A percentile compares a stretch with the other conserved stretches of the same genome.
These are phyloP conservation scores for Papilio polyxenes DNA, from an alignment of 1,140 invertebrate species.

Conservation along the genomic window DNA sequence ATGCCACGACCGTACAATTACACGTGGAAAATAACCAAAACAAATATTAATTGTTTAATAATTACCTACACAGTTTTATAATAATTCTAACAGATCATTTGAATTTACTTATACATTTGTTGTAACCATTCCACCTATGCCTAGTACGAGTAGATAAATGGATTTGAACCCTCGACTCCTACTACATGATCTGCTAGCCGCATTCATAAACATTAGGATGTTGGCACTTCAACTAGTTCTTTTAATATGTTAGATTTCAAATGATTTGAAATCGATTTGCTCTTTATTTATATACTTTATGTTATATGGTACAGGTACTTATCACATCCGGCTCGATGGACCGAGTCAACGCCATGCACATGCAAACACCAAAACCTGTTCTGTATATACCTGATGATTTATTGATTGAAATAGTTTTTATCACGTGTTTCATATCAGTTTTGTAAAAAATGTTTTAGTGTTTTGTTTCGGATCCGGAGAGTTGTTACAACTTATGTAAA, in stretches of 20 bases:
- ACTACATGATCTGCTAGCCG: neutral
- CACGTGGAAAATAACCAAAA: conserved; percentile 1
- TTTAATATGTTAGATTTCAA: neutral
- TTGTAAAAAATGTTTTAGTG: neutral
- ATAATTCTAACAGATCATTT: neutral
- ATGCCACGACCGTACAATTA: neutral
- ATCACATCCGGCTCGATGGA: neutral
- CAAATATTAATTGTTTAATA: neutral
- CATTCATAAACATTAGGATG: neutral
- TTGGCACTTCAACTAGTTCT: neutral
- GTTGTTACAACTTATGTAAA: neutral
- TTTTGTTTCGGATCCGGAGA: neutral
- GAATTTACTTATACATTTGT: neutral
- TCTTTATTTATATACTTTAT: neutral
- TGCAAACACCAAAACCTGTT: neutral
- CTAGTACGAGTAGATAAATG: neutral
- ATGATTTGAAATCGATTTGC: neutral
- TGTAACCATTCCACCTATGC: neutral
- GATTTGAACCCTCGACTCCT: neutral
- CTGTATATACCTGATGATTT: neutral
- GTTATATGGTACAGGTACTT: neutral
- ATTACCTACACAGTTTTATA: neutral
- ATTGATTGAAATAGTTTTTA: neutral
- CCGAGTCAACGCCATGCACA: neutral
- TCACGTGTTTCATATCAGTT: neutral